Evolutionary conservation across 2,888 invertebrate genomes (phyloP).

Genomic region (Pyrrhia umbra): DNA sequence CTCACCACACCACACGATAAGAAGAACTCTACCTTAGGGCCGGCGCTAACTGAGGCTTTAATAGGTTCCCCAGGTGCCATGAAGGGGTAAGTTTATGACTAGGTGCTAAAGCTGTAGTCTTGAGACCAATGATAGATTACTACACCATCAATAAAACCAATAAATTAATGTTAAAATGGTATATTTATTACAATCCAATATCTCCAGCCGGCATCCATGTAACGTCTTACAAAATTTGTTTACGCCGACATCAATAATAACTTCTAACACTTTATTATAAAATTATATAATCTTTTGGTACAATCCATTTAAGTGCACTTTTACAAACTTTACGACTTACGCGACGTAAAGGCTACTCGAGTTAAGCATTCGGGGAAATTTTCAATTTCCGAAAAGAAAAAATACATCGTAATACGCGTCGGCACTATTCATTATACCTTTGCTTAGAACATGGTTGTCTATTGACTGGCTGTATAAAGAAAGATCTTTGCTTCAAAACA

Average conservation of each 20-base stretch:
- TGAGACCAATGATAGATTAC: too few species aligned
- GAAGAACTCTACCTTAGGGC: too few species aligned
- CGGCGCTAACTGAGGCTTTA: too few species aligned
- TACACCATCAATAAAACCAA: slow-evolving; percentile 71
- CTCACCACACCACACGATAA: too few species aligned
- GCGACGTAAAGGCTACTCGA: slow-evolving; percentile 82
- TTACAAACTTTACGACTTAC: slow-evolving; percentile 81
- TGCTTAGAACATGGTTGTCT: slow-evolving; percentile 44
- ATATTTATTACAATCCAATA: slow-evolving; percentile 90
- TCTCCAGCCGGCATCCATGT: slow-evolving; percentile 81
- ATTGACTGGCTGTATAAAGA: slow-evolving; percentile 37
- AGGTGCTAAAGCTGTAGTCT: too few species aligned
- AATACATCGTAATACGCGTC: slow-evolving; percentile 55
- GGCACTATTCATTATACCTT: slow-evolving; percentile 55
- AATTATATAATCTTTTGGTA: slow-evolving; percentile 90
- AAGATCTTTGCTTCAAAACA: slow-evolving; percentile 27
- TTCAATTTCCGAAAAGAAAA: slow-evolving; percentile 76
- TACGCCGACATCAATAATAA: slow-evolving; percentile 80
- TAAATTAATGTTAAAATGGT: slow-evolving; percentile 87
- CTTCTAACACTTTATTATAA: slow-evolving; percentile 88
- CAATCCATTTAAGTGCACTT: slow-evolving; percentile 90
- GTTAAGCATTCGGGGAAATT: slow-evolving; percentile 79
- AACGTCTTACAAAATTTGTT: slow-evolving; percentile 87
- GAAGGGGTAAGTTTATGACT: too few species aligned
- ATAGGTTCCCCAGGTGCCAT: too few species aligned